Evolutionary conservation across 2,113 vertebrate genomes (phyloP), one percentile per base, ranked within the genome.

Genomic region (Apodemus sylvaticus): DNA sequence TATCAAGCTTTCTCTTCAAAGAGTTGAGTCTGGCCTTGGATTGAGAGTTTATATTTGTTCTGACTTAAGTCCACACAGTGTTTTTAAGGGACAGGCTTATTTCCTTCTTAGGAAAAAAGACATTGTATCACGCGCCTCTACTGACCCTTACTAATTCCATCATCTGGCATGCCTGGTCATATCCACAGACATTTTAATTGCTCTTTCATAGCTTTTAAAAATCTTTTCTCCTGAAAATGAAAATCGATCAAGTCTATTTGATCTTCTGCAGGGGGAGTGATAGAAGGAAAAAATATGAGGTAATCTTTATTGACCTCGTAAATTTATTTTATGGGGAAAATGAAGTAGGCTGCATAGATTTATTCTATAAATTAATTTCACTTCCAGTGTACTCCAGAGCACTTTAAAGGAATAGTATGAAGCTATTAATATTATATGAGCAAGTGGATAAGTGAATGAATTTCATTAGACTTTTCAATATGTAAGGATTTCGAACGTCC

Each of bases 201-300:
- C 73, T 91, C 64, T 85, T 96, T 95, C 78, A 96, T 53, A 89
- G 86, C 64, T 79, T 89, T 96, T 85, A 92, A 97, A 94, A 95
- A 55, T 13, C 82, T 20, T 93, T 94, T 94, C 79, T 74, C 74
- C 68, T 83, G 53, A 89, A 92, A 94, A 96, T 86, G 53, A 96
- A 92, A 94, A 91, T 94, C 97, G 89, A 68, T 95, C 79, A 90
- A 81, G 79, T 66, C 74, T 86, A 92, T 48, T 76, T 71, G 92
- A 90, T 94, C 42, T 79, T 53, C 58, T 60, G 55, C 36, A 8
- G 55, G 36, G 36, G n/a, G 16, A 70, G 0, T 71, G 62, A 78
- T 7, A 74, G 88, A 74, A 91, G 34, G 71, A 90, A 89, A 87
- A 90, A 87, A 19, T 4, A n/a, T 36, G 51, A 78, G 9, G 16